Evolutionary conservation across 1,140 invertebrate genomes (phyloP), one percentile per base, ranked within the genome.

Genomic region (Hydropsyche tenuis): DNA sequence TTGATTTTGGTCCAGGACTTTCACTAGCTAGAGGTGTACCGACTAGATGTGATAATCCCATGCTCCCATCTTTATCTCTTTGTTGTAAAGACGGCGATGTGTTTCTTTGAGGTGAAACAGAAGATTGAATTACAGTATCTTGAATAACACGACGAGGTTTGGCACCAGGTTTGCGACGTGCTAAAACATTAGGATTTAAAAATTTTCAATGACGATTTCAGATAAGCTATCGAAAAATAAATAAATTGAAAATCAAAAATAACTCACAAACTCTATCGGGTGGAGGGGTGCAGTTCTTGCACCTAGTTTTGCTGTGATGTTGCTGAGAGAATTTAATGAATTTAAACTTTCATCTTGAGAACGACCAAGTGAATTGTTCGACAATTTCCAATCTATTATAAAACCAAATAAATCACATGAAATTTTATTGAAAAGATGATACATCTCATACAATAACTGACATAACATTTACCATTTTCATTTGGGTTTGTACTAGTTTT

Each of bases 111-210:
- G 83, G 82, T 1, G 82, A 83, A 46, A 82, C 80, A 1, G 80
- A 79, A 2, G 80, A 76, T 1, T 82, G 80, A 0, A 80, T 72
- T 70, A 83, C 83, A 1, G 87, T 81, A 74, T 89, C 88, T 30
- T 90, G 90, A 5, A 88, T 87, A 6, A 91, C 89, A 72, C 90
- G 84, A 11, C 91, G 85, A 0, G 90, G 90, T 77, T 91, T 91
- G 18, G 90, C 90, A 37, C 90, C 90, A 0, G 91, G 90, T 79
- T 92, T 92, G 69, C 90, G 86, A 62, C 91, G 87, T 48, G 90
- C 90, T 91, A 79, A 48, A 80, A 81, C n/a, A n/a, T n/a, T n/a
- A n/a, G n/a, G n/a, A n/a, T 23, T 60, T 53, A 69, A 60, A 75
- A 62, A 60, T n/a, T n/a, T n/a, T n/a, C 30, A 37, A 37, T 37